Base-by-base conservation (phyloP, 2,888 invertebrate genomes). In the Drosophila anomalipes region DNA sequence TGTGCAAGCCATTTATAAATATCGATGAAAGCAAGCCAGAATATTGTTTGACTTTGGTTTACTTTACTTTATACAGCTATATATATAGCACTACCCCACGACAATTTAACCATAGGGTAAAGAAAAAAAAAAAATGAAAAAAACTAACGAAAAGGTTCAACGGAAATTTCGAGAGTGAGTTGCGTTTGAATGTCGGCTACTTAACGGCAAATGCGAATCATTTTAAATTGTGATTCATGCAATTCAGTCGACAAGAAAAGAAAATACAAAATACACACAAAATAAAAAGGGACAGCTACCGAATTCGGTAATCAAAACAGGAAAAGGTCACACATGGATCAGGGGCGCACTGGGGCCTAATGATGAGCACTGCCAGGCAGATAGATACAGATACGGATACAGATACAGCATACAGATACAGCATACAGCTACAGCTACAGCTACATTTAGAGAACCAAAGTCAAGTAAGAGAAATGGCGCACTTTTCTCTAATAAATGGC, bases 151-250 rank as follows among this genome's bases (percentile, higher is more conserved):
- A 74, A 82, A 79, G 79, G 73, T 67, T 65, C 72, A 68, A 72
- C 75, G 85, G 77, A 82, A 75, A 80, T 75, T 68, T 65, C 32
- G 56, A 54, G 68, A 54, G 74, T 58, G 76, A 67, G 67, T 66
- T 75, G 65, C 65, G 56, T 57, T 58, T 64, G 71, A 80, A 69
- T 78, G 71, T 51, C 70, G 68, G 74, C 88, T 88, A 86, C 88
- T 88, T 88, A 88, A 83, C 86, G 62, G 79, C 81, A 72, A 87
- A 83, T 88, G 89, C 76, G 86, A 86, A 89, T 86, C 89, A 89
- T 89, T 86, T 89, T 86, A 86, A 86, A 89, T 89, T 89, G 81
- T 86, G 81, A 79, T 76, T 77, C 81, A 77, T 81, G 70, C 76
- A 70, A 81, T 77, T 70, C 70, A 49, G 57, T 44, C 44, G 63